Base-by-base conservation (phyloP, 1,140 invertebrate genomes). In the Maniola jurtina region DNA sequence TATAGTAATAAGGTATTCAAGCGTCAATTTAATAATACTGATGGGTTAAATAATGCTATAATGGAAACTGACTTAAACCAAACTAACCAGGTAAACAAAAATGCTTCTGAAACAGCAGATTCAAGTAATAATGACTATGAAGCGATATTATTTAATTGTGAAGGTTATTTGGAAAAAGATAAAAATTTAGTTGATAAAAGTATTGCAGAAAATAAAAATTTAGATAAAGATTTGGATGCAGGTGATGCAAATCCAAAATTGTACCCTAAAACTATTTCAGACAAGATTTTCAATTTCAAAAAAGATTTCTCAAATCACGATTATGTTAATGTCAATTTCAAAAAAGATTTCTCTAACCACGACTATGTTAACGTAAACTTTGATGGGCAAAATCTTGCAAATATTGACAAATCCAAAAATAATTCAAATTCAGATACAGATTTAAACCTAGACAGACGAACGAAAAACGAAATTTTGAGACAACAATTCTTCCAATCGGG, bases 231-330 rank as follows among this genome's bases (percentile, higher is more conserved):
- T 55, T 55, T 5, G 10, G 9, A 34, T 11, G 13, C 6, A 15
- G 25, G 11, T 34, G 52, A 55, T 2, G 5, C 25, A 61, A 70
- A 60, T 10, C 81, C 85, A 0, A 80, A 79, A 45, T 57, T 88
- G 0, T 76, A 77, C 33, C 84, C 85, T 0, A 85, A 87, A 79
- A 80, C 76, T 3, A 79, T 83, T 2, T 75, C 81, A 0, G 83
- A 87, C 42, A 88, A 86, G 68, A 89, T 89, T 34, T 86, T 78
- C 52, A 84, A 86, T 66, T 84, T 90, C 69, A 89, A 88, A 84
- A 90, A 88, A 34, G 88, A 90, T 64, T 90, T 83, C 62, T 81
- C 85, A 2, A 79, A 84, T 64, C 87, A 89, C 16, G 75, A 87
- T 25, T 25, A 25, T 4, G 25, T 25, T 4, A 25, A 25, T 25